Base-by-base conservation (phyloP, 2,113 vertebrate species). In the Hyla sarda region DNA sequence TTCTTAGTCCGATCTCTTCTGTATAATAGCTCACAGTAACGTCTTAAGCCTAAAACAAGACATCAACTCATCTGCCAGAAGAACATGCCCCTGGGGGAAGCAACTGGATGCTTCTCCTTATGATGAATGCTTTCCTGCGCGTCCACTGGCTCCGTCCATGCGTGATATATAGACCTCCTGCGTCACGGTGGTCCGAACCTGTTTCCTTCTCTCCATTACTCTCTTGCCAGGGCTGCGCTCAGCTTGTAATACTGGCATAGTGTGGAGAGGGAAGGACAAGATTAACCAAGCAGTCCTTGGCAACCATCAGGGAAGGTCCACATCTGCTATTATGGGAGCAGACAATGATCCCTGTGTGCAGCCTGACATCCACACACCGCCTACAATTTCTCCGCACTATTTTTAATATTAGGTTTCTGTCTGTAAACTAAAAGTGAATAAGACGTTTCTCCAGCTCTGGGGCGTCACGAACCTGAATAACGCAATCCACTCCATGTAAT, bases 161-260 rank as follows among this genome's bases (percentile, higher is more conserved):
- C 45, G 73, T 50, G 32, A 69, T 69, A 34, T n/a, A 73, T 73
- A 73, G 71, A 45, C 28, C 71, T 73, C 71, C 71, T 73, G 71
- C 37, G 56, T 81, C 80, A 69, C 21, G 80, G 62, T 81, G 78
- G 78, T 82, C 62, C 65, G 32, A 69, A 65, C 65, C 25, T 72
- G 47, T 82, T 71, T 82, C 41, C 69, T 65, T 71, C 28, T 73
- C 71, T 73, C 34, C 37, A 5, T 14, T 45, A 45, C 19, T 45
- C 71, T 45, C 34, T n/a, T 73, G 71, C 71, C 71, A 73, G 71
- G 21, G 37, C 71, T 41, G 71, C 37, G 21, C 6, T 45, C 71
- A 45, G 71, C 71, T 73, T 41, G 37, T 73, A 45, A 45, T 19
- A 73, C 17, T 69, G 65, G 30, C 65, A 69, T 34, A 19, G 1